A percentile compares a stretch with the other conserved stretches of the same genome.
Evolutionary conservation across 2,888 invertebrate species (phyloP).

Genomic region (Mechanitis mazaeus): DNA sequence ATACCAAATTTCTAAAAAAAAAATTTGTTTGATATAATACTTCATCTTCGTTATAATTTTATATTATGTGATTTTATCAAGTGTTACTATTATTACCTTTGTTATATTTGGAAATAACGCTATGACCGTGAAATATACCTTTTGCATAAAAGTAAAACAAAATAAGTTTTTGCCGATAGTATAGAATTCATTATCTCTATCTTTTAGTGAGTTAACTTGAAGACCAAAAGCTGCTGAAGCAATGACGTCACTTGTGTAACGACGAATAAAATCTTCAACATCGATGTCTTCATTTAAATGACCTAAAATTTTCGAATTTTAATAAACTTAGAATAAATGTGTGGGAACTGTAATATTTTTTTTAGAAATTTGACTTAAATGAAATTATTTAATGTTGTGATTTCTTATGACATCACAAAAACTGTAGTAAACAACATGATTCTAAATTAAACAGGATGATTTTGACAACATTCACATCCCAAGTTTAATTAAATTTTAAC

Average conservation of each 20-base stretch:
- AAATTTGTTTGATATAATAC: neutral
- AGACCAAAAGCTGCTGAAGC: slow-evolving; percentile 77
- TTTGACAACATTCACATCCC: slow-evolving; percentile 12
- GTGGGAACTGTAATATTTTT: neutral
- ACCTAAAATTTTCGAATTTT: slow-evolving; percentile 28
- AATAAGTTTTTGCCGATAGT: slow-evolving; percentile 44
- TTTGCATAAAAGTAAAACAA: slow-evolving; percentile 37
- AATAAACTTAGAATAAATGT: neutral
- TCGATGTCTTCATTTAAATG: slow-evolving; percentile 48
- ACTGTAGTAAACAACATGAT: neutral
- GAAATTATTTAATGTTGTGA: neutral
- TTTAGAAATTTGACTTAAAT: neutral
- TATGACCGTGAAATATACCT: slow-evolving; percentile 35
- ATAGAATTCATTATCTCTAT: slow-evolving; percentile 75
- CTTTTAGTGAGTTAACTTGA: slow-evolving; percentile 69
- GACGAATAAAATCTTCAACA: slow-evolving; percentile 63
- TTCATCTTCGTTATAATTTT: slow-evolving; percentile 1
- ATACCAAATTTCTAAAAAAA: slow-evolving; percentile 39
- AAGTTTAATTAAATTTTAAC: slow-evolving; percentile 16
- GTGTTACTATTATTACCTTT: slow-evolving; percentile 36
- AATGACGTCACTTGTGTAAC: slow-evolving; percentile 78
- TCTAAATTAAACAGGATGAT: neutral
- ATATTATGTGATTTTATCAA: slow-evolving; percentile 7
- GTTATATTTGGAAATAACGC: slow-evolving; percentile 37
- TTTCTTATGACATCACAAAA: neutral